Conservation (phyloP, 1,140 invertebrate genomes). For the Dermatophagoides farinae region DNA sequence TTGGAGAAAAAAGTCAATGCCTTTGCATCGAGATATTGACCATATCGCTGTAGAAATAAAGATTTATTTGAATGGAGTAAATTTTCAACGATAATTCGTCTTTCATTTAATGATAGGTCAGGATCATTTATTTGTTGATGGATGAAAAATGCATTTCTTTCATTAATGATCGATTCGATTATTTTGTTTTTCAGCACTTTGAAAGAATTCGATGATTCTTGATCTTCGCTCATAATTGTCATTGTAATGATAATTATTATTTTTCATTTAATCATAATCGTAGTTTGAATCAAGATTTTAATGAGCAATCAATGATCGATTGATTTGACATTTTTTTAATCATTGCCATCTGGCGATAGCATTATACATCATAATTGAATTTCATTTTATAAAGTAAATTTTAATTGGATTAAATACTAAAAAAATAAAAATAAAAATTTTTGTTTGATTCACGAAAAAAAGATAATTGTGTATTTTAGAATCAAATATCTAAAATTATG, state of each 20-base stretch:
- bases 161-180: slow-evolving; percentile 21
- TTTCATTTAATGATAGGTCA: slow-evolving; percentile 44
- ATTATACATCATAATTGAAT: background rate
- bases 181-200: slow-evolving; percentile 16
- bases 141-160: slow-evolving; percentile 35
- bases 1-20: slow-evolving; percentile 35
- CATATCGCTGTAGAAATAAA: slow-evolving; percentile 52
- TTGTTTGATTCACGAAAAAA: background rate
- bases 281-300: background rate
- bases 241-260: background rate
- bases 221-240: background rate
- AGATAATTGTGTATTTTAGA: background rate
- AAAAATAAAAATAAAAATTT: background rate
- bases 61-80: slow-evolving; percentile 40
- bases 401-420: too few relatives aligned
- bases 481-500: background rate
- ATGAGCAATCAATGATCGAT: background rate
- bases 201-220: background rate
- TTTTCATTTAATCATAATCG: background rate
- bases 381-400: too few relatives aligned
- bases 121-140: slow-evolving; percentile 53
- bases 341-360: background rate
- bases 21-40: slow-evolving; percentile 40
- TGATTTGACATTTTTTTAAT: background rate
- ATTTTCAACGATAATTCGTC: slow-evolving; percentile 40